Evolutionary conservation across 2,888 invertebrate genomes (phyloP).

Genomic region (Sabatieria punctata): DNA sequence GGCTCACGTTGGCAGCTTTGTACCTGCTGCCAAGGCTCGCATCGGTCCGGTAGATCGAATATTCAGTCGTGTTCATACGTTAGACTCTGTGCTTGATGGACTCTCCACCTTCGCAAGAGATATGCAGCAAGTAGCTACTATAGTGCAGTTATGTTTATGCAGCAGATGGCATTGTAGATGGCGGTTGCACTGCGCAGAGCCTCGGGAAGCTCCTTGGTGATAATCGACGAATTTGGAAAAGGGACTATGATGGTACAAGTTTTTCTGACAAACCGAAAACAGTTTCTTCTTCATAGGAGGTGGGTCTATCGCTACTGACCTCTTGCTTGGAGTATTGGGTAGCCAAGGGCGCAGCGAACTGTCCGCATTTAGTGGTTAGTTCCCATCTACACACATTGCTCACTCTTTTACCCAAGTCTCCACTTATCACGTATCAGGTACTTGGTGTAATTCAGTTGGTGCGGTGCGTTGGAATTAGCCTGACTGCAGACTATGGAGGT

Average conservation of each 20-base stretch:
- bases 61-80: conserved; percentile 53
- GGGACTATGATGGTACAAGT: conserved; percentile 46
- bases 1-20: conserved; percentile 72
- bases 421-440: no score
- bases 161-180: no score
- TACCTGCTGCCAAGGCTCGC: conserved; percentile 57
- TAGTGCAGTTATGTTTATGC: not conserved
- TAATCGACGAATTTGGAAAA: conserved; percentile 77
- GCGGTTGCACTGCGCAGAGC: conserved; percentile 50
- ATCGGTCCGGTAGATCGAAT: conserved; percentile 56
- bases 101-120: conserved; percentile 72
- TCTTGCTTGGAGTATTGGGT: conserved; percentile 52
- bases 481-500: conserved; percentile 11
- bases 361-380: conserved; percentile 57
- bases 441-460: no score
- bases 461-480: not conserved
- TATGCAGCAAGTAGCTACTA: conserved; percentile 50
- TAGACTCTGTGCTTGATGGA: conserved; percentile 57
- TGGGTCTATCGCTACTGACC: conserved; percentile 55
- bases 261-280: not conserved
- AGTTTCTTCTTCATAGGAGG: conserved; percentile 40
- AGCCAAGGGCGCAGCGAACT: conserved; percentile 37
- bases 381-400: conserved; percentile 57
- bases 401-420: conserved; percentile 44
- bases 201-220: conserved; percentile 49